Evolutionary conservation across 2,888 invertebrate species (phyloP).

Genomic region (Tachina grossa): DNA sequence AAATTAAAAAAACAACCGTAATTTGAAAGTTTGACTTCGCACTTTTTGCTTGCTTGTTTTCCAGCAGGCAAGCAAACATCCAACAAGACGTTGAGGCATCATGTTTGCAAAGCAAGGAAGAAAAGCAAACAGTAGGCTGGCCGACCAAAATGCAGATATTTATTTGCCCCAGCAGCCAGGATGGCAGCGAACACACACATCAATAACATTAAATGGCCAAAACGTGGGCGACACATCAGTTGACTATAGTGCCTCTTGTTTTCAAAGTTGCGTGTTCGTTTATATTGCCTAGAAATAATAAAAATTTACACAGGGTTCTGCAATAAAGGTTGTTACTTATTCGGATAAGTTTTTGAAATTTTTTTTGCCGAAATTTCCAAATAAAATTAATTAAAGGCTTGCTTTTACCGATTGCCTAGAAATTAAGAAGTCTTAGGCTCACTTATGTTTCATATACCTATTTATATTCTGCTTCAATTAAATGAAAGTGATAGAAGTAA

Average conservation of each 20-base stretch:
- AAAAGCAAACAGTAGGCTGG: conserved; percentile 22
- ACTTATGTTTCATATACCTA: no score
- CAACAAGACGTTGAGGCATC: not conserved
- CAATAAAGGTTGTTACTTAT: not conserved
- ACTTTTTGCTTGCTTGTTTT: conserved; percentile 22
- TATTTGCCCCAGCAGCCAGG: conserved; percentile 48
- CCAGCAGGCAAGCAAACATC: conserved; percentile 16
- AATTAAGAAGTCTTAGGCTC: no score
- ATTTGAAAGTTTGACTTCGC: conserved; percentile 54
- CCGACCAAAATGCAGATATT: conserved; percentile 10
- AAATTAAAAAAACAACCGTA: not conserved
- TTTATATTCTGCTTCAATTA: no score
- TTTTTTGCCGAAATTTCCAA: not conserved
- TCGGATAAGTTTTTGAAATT: not conserved
- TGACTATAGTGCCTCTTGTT: conserved; percentile 58
- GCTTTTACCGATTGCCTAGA: no score
- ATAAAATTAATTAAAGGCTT: no score
- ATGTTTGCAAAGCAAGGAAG: conserved; percentile 6
- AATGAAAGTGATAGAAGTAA: no score
- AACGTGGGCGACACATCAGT: conserved; percentile 66
- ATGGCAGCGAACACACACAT: conserved; percentile 59
- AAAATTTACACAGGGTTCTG: conserved; percentile 8
- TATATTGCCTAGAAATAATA: not conserved
- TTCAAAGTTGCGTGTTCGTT: conserved; percentile 38
- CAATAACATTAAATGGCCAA: conserved; percentile 66